phyloP scores from a whole-genome alignment of 2,888 invertebrate species.

The Microctonus hyperodae region DNA sequence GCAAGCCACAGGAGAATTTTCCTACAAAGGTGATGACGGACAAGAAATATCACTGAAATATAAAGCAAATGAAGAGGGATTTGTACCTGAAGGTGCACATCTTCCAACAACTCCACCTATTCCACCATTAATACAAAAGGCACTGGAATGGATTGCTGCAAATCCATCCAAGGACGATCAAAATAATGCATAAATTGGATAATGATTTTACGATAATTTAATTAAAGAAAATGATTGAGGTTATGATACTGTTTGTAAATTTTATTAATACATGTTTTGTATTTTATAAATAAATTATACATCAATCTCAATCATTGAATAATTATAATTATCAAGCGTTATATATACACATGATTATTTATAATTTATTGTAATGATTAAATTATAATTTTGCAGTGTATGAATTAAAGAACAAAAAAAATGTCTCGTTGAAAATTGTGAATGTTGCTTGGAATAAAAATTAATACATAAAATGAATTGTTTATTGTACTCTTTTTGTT shows the following conservation, averaged over 20 bases:
- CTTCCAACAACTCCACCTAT: slow-evolving; percentile 61
- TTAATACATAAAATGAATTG: too few relatives aligned
- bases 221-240: neutral
- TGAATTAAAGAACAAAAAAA: neutral
- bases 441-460: too few relatives aligned
- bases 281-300: neutral
- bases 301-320: neutral
- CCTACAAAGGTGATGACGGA: slow-evolving; percentile 61
- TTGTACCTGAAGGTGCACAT: slow-evolving; percentile 60
- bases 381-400: neutral
- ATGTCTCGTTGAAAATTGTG: too few relatives aligned
- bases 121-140: slow-evolving; percentile 58
- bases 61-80: slow-evolving; percentile 62
- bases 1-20: slow-evolving; percentile 57
- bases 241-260: neutral
- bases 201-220: neutral
- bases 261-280: too few relatives aligned
- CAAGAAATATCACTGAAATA: slow-evolving; percentile 58
- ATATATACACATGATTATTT: too few relatives aligned
- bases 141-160: slow-evolving; percentile 54
- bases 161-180: slow-evolving; percentile 47
- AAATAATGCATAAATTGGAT: slow-evolving; percentile 30
- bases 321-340: neutral
- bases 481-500: too few relatives aligned
- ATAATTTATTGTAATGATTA: slow-evolving; percentile 24